Percentiles rank a stretch among this genome's conserved stretches.
These are phyloP conservation scores for Eulithis prunata DNA, from an alignment of 2,888 invertebrate genomes.

Conservation along the genomic window DNA sequence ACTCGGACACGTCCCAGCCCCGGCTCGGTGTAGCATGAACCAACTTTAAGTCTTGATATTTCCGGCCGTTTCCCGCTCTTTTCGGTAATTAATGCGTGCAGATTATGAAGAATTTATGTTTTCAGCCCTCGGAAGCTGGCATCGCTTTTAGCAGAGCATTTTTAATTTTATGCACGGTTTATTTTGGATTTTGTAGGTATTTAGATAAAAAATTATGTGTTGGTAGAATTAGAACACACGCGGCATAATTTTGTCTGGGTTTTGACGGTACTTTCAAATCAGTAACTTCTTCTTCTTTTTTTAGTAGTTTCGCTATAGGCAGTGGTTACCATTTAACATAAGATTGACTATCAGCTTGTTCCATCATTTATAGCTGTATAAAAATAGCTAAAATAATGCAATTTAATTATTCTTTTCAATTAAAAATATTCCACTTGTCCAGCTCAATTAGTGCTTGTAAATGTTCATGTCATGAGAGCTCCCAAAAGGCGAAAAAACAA, in stretches of 20 bases:
- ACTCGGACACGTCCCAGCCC: too few species aligned
- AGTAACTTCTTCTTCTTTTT: too few species aligned
- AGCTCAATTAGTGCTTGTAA: slow-evolving; percentile 3
- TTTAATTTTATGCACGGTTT: slow-evolving; percentile 2
- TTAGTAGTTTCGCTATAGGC: too few species aligned
- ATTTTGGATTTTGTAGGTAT: background rate
- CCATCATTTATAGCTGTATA: too few species aligned
- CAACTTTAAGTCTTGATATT: slow-evolving; percentile 6
- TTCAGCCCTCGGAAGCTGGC: slow-evolving; percentile 10
- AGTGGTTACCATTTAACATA: too few species aligned
- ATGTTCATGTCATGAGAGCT: slow-evolving; percentile 5
- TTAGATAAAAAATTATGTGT: too few species aligned
- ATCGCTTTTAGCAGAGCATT: slow-evolving; percentile 5
- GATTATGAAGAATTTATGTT: slow-evolving; percentile 31
- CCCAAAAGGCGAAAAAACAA: slow-evolving; percentile 12
- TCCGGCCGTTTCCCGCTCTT: slow-evolving; percentile 17
- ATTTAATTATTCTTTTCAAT: background rate
- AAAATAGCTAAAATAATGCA: too few species aligned
- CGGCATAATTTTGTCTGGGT: too few species aligned
- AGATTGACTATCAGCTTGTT: too few species aligned
- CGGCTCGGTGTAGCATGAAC: too few species aligned
- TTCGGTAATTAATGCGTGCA: slow-evolving; percentile 33
- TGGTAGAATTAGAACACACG: too few species aligned
- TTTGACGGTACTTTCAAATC: too few species aligned
- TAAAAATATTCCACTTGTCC: background rate